Percentiles rank a stretch among this genome's conserved stretches.
phyloP scores from a whole-genome alignment of 2,113 vertebrate species.

The Rhea americana region DNA sequence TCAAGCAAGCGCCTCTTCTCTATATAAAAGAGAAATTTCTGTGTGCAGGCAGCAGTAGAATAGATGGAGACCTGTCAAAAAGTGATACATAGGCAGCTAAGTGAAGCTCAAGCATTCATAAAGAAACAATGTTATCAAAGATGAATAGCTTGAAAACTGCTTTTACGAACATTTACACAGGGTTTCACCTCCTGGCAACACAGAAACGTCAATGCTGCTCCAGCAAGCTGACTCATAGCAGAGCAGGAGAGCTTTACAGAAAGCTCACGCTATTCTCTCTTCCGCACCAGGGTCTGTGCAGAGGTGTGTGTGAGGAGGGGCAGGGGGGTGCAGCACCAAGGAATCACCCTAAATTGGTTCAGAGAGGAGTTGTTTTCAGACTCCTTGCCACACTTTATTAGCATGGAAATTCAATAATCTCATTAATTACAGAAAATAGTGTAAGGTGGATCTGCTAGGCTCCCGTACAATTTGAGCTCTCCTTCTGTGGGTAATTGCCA shows the following conservation, averaged over 20 bases:
- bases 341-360: constrained; percentile 46
- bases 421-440: constrained; percentile 78
- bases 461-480: constrained; percentile 73
- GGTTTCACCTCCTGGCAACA: constrained; percentile 72
- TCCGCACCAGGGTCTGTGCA: constrained; percentile 14
- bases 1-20: constrained; percentile 17
- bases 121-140: constrained; percentile 75
- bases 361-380: constrained; percentile 66
- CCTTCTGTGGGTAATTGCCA: constrained; percentile 76
- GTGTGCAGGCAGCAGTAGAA: constrained; percentile 42
- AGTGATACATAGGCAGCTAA: constrained; percentile 70
- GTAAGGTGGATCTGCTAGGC: constrained; percentile 72
- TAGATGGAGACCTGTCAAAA: constrained; percentile 72
- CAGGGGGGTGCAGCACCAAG: background rate
- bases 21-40: constrained; percentile 1
- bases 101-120: constrained; percentile 70
- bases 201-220: constrained; percentile 57
- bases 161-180: constrained; percentile 75
- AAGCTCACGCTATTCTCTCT: background rate
- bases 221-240: constrained; percentile 53
- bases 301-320: constrained; percentile 6
- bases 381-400: constrained; percentile 67
- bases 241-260: constrained; percentile 40
- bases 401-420: constrained; percentile 75
- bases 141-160: constrained; percentile 76